Base-by-base conservation (phyloP, 2,888 invertebrate species). In the Salpingus planirostris region DNA sequence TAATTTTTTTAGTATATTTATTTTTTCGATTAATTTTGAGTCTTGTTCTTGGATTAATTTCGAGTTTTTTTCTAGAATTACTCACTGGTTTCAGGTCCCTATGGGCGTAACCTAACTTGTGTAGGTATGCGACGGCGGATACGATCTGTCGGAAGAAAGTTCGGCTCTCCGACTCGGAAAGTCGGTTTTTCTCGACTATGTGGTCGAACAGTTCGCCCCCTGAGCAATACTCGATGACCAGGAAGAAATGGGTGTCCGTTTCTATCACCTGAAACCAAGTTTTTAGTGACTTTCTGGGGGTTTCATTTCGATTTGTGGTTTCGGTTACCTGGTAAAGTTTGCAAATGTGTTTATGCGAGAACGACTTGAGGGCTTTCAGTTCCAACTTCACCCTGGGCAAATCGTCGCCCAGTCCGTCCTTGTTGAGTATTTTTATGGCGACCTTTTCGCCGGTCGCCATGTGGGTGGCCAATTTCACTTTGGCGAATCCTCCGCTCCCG, bases 141-240 rank as follows among this genome's bases (percentile, higher is more conserved):
- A 84, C 73, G 46, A 87, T 81, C 59, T 87, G 85, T 27, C 83
- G 66, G 57, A 87, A 86, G 56, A 85, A 83, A 42, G 71, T 66
- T n/a, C 81, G 63, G 2, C 84, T 81, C 59, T 86, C 83, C 7
- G 70, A 64, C 63, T 86, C 86, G 10, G 71, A 67, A 8, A 88
- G 63, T 29, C 78, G 67, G 48, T 79, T 81, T 51, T 77, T 79
- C 47, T 80, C 76, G 21, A 87, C 83, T 40, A 88, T 87, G 53
- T 87, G 85, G 65, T 87, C 87, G 64, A 88, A 88, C 34, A 88
- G 64, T 64, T 87, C 87, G 21, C 87, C 87, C 21, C 85, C 85
- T 21, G 80, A 78, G 54, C 86, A 87, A 54, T 86, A 83, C 68
- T 87, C 87, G 54, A 87, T 71, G n/a, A 86, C 68, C 60, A 88